Percentiles rank a stretch among this genome's conserved stretches.
Conservation (phyloP, 2,888 invertebrate species). For the Caenorhabditis sp. region DNA sequence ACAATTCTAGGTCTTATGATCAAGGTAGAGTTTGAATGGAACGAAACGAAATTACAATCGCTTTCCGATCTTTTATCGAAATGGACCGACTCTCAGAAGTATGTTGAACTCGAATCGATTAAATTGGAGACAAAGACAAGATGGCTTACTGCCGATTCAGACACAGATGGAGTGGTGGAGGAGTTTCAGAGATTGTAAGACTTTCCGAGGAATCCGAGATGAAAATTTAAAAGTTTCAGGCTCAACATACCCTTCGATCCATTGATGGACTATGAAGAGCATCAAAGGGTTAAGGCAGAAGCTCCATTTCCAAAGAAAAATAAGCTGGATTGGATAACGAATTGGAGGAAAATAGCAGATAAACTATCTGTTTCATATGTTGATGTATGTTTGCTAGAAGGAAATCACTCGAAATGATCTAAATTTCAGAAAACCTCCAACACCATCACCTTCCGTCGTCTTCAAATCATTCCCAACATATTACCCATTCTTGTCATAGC, state of each 20-base stretch:
- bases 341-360: slow-evolving; percentile 38
- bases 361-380: slow-evolving; percentile 38
- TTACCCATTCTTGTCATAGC: slow-evolving; percentile 30
- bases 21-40: slow-evolving; percentile 56
- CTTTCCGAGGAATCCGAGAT: too few species aligned
- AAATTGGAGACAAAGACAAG: slow-evolving; percentile 14
- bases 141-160: slow-evolving; percentile 4
- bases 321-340: neutral
- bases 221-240: slow-evolving; percentile 9
- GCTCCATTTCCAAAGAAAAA: slow-evolving; percentile 13
- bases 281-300: slow-evolving; percentile 46
- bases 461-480: slow-evolving; percentile 36
- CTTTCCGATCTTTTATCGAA: slow-evolving; percentile 10
- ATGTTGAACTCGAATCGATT: slow-evolving; percentile 14
- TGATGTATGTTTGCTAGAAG: slow-evolving; percentile 4
- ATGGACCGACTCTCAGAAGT: neutral
- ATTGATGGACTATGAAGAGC: slow-evolving; percentile 56
- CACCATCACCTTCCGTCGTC: slow-evolving; percentile 5
- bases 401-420: neutral
- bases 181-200: slow-evolving; percentile 54
- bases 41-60: slow-evolving; percentile 22
- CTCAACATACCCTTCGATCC: slow-evolving; percentile 35
- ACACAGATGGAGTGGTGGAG: slow-evolving; percentile 5
- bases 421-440: slow-evolving; percentile 13
- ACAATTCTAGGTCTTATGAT: slow-evolving; percentile 24